Conservation (phyloP, 2,797 vertebrate genomes). For the Lacerta viridis region DNA sequence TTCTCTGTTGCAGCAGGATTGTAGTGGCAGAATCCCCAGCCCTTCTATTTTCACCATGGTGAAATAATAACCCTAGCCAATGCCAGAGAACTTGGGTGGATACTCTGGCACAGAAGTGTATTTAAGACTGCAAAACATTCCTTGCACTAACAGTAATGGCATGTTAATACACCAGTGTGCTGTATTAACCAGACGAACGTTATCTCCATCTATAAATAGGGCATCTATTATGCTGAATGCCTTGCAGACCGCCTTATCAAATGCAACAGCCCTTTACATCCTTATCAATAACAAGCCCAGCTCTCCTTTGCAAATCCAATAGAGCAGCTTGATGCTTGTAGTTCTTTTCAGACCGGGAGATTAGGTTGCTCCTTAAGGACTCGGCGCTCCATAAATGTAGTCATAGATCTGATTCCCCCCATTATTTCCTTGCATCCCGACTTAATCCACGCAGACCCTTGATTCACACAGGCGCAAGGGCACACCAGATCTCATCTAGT, state of each 20-base stretch:
- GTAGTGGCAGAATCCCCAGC: too few species aligned
- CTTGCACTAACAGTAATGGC: neutral
- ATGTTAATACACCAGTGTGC: slow-evolving; percentile 17
- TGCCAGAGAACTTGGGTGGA: neutral
- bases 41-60: neutral
- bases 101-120: neutral
- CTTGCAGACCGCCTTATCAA: slow-evolving; percentile 2
- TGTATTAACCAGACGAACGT: neutral
- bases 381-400: slow-evolving; percentile 7
- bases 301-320: slow-evolving; percentile 52
- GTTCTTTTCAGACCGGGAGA: slow-evolving; percentile 48
- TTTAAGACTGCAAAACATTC: neutral
- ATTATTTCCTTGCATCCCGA: slow-evolving; percentile 12
- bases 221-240: slow-evolving; percentile 11
- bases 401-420: slow-evolving; percentile 57
- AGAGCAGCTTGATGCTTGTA: slow-evolving; percentile 10
- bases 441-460: neutral
- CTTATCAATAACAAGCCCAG: slow-evolving; percentile 50
- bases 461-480: neutral
- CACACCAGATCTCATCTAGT: too few species aligned
- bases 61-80: neutral
- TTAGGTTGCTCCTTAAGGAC: slow-evolving; percentile 42
- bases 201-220: slow-evolving; percentile 16
- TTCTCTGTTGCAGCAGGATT: neutral
- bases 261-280: slow-evolving; percentile 27